Evolutionary conservation across 1,140 invertebrate species (phyloP), one percentile per base, ranked within the genome.

Genomic region (Danaus melanippus): DNA sequence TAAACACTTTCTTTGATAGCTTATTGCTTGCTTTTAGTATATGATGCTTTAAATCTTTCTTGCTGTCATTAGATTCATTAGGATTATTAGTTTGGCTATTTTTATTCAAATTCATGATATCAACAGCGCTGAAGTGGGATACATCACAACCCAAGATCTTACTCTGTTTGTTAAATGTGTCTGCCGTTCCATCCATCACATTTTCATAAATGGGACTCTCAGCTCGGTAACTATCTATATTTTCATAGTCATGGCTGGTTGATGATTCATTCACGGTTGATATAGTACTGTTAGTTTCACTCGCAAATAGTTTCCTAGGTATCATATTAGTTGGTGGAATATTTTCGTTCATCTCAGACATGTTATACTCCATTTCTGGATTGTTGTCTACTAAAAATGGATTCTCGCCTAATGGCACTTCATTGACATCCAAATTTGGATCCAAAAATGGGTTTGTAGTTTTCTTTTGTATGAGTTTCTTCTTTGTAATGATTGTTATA

Each of bases 391-490:
- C 56, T 5, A 75, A 46, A 67, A 86, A 86, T 40, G 83, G 83
- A 60, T 84, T 86, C 12, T 74, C 61, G 32, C 17, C 49, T 9
- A 17, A n/a, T 41, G 48, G 10, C 17, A 65, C 50, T 44, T 62
- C 56, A 12, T 68, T 57, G n/a, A 67, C 42, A 50, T 76, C 58
- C 46, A 78, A 53, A 59, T 82, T 80, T 0, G 76, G 72, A 56
- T 83, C 74, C 56, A 88, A 60, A 56, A 88, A 88, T 44, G 86
- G 86, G 67, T 88, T 88, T 5, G 86, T 88, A 53, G 71, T 81
- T 59, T 71, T 85, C 51, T 74, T 58, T 41, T 65, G 53, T 9
- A 81, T 54, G 21, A 71, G 44, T 63, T 77, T 85, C 62, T 80
- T 86, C 45, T 86, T 82, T 0, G 83, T 84, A 12, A 88, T 84